Percentiles rank a stretch among this genome's conserved stretches.
These are phyloP conservation scores for Simalia tracyae DNA, from an alignment of 2,797 vertebrate genomes.

Conservation along the genomic window DNA sequence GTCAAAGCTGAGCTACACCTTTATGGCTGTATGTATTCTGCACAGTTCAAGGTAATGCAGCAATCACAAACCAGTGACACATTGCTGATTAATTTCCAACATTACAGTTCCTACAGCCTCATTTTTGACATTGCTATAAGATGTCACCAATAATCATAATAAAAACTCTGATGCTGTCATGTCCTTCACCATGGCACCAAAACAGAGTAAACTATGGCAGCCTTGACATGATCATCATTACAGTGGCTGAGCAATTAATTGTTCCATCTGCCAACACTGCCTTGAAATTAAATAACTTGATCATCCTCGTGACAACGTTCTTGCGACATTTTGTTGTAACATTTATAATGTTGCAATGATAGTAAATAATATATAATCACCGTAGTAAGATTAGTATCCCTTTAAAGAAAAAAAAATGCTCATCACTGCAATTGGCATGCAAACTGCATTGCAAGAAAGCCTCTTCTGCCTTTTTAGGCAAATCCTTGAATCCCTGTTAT, in stretches of 20 bases:
- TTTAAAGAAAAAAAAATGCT: constrained; percentile 26
- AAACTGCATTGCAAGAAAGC: constrained; percentile 38
- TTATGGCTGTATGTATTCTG: constrained; percentile 20
- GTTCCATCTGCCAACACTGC: constrained; percentile 25
- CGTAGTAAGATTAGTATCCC: constrained; percentile 4
- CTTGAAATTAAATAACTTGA: constrained; percentile 41
- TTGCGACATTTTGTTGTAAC: constrained; percentile 10
- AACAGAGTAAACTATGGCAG: constrained; percentile 22
- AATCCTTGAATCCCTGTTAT: background rate
- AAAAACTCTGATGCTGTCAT: constrained; percentile 18
- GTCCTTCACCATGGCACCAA: constrained; percentile 16
- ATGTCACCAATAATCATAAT: constrained; percentile 18
- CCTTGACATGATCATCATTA: constrained; percentile 25
- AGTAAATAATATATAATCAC: constrained; percentile 28
- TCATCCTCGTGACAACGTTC: background rate
- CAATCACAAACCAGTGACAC: constrained; percentile 38
- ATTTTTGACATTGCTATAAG: constrained; percentile 47
- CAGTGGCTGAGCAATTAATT: constrained; percentile 37
- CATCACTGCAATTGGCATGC: constrained; percentile 28
- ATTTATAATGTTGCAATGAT: constrained; percentile 40
- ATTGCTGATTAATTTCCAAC: constrained; percentile 43
- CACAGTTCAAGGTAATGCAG: constrained; percentile 7
- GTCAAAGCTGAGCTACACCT: constrained; percentile 35
- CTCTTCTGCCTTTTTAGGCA: background rate
- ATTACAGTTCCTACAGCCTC: constrained; percentile 21